Conservation (phyloP, 2,113 vertebrate species). For the Rhizomys pruinosus region DNA sequence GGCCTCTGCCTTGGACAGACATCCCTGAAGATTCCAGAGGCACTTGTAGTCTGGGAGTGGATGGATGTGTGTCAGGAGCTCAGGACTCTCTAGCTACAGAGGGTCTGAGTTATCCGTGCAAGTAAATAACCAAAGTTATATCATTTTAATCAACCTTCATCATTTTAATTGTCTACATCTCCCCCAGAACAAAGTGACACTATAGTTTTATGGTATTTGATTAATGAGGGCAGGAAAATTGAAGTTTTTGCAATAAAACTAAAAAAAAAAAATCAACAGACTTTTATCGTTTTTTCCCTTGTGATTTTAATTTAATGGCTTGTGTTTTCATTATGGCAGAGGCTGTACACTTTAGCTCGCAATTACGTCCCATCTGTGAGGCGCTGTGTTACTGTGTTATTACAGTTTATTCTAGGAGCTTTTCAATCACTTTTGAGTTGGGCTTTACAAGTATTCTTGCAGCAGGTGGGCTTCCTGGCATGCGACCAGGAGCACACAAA, state of each 20-base stretch:
- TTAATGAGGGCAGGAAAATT: slow-evolving; percentile 93
- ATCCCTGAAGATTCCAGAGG: slow-evolving; percentile 25
- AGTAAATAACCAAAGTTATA: slow-evolving; percentile 87
- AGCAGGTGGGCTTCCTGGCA: slow-evolving; percentile 94
- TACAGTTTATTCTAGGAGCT: slow-evolving; percentile 93
- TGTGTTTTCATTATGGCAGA: slow-evolving; percentile 91
- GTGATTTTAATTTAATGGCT: slow-evolving; percentile 94
- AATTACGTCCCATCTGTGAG: slow-evolving; percentile 93
- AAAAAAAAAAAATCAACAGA: slow-evolving; percentile 88
- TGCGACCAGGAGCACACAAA: slow-evolving; percentile 91
- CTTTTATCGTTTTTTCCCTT: slow-evolving; percentile 90
- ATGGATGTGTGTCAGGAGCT: slow-evolving; percentile 76
- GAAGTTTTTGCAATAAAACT: slow-evolving; percentile 93
- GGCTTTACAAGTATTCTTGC: slow-evolving; percentile 94
- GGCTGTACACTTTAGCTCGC: slow-evolving; percentile 92
- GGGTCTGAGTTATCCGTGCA: slow-evolving; percentile 78
- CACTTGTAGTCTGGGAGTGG: slow-evolving; percentile 71
- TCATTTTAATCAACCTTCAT: slow-evolving; percentile 88
- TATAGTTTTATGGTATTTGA: slow-evolving; percentile 91
- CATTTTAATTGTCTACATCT: slow-evolving; percentile 87
- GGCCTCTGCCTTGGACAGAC: slow-evolving; percentile 22
- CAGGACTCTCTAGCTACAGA: slow-evolving; percentile 72
- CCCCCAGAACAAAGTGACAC: slow-evolving; percentile 87
- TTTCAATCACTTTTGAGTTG: slow-evolving; percentile 94
- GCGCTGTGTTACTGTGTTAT: slow-evolving; percentile 92